These are phyloP conservation scores for Semibalanus balanoides DNA, from an alignment of 1,140 invertebrate genomes.

Conservation along the genomic window DNA sequence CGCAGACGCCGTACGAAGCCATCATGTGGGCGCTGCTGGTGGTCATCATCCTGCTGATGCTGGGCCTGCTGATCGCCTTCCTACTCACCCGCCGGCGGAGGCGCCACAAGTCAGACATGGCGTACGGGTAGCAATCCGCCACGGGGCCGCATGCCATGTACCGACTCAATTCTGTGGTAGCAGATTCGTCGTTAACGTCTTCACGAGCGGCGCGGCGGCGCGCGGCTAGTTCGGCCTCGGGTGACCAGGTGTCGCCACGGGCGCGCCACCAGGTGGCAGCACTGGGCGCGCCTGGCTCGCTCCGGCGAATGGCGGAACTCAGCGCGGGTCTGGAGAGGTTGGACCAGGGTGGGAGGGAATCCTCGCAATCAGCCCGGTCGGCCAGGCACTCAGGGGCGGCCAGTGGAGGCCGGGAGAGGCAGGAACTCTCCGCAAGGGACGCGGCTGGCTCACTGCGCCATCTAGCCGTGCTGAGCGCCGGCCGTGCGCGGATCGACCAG, in stretches of 20 bases:
- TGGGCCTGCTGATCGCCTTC: neutral
- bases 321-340: neutral
- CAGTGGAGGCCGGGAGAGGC: no score
- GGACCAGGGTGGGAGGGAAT: neutral
- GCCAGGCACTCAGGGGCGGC: no score
- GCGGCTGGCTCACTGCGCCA: no score
- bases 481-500: no score
- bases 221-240: no score
- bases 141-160: neutral
- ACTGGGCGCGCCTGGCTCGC: neutral
- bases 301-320: neutral
- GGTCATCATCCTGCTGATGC: neutral
- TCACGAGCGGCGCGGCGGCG: neutral
- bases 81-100: neutral
- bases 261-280: neutral
- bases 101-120: neutral
- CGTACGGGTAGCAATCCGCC: constrained; percentile 2
- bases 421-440: no score
- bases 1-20: neutral
- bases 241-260: neutral
- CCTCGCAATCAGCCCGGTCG: neutral
- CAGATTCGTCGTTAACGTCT: neutral
- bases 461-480: no score
- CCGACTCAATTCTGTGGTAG: neutral
- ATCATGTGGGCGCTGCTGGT: neutral